Conservation (phyloP, 2,113 vertebrate genomes). For the Stegastes partitus region DNA sequence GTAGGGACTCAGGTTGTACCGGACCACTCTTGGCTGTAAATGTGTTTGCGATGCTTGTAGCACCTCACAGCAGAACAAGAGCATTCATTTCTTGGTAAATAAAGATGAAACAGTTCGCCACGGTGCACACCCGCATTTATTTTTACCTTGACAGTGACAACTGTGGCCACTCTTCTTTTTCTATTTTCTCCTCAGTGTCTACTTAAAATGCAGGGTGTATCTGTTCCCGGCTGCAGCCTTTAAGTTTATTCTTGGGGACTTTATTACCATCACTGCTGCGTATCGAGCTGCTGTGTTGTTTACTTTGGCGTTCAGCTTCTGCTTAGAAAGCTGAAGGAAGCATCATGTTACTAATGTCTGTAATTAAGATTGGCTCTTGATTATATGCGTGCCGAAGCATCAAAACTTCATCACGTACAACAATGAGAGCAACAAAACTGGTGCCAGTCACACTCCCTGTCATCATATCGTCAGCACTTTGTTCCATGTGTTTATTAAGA, state of each 20-base stretch:
- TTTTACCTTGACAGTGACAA: constrained; percentile 59
- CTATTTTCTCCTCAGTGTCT: constrained; percentile 36
- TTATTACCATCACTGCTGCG: neutral
- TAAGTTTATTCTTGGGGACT: constrained; percentile 18
- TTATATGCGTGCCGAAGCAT: neutral
- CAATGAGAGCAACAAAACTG: constrained; percentile 3
- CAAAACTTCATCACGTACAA: neutral
- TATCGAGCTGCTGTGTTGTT: neutral
- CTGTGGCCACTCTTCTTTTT: constrained; percentile 17
- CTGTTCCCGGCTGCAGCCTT: constrained; percentile 11
- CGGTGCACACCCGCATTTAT: constrained; percentile 55
- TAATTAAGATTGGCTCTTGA: neutral
- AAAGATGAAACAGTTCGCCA: constrained; percentile 15
- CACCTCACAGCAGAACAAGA: constrained; percentile 27
- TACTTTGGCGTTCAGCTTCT: neutral
- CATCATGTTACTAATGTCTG: neutral
- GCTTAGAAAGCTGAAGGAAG: neutral
- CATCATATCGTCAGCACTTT: constrained; percentile 36
- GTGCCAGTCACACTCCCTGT: constrained; percentile 20
- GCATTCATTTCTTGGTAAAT: constrained; percentile 23
- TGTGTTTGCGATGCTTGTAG: constrained; percentile 25
- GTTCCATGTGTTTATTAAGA: neutral
- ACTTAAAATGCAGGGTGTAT: constrained; percentile 28
- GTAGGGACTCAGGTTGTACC: neutral
- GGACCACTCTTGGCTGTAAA: constrained; percentile 11